Conservation (phyloP, 2,888 invertebrate genomes). For the Drosophila nr. fundita region DNA sequence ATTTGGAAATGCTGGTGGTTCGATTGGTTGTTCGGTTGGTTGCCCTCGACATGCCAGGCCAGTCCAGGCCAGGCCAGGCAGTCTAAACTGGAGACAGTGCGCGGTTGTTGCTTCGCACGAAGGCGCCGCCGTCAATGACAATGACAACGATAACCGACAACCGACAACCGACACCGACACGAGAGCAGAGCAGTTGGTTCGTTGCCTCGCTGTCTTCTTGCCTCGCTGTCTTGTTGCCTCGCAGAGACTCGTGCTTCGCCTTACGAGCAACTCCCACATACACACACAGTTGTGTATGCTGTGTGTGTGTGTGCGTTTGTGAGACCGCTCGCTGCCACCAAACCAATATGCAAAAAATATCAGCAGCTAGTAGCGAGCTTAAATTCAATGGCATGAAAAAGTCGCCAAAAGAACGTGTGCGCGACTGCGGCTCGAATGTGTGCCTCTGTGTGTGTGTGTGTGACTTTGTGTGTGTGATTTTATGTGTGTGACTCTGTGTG, state of each 20-base stretch:
- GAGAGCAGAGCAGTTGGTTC: conserved; percentile 39
- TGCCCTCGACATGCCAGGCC: conserved; percentile 9
- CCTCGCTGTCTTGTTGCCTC: conserved; percentile 30
- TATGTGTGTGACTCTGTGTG: conserved; percentile 21
- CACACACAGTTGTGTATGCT: conserved; percentile 23
- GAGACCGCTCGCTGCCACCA: conserved; percentile 27
- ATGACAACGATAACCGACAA: conserved; percentile 24
- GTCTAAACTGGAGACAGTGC: conserved; percentile 43
- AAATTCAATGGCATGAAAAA: conserved; percentile 71
- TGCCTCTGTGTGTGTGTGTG: conserved; percentile 17
- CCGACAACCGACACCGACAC: conserved; percentile 32
- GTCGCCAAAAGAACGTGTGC: conserved; percentile 54
- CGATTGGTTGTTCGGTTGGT: conserved; percentile 17
- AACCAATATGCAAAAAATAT: conserved; percentile 75
- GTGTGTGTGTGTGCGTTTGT: conserved; percentile 9
- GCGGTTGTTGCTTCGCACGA: conserved; percentile 75
- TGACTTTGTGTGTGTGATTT: conserved; percentile 5
- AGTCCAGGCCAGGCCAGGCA: conserved; percentile 3
- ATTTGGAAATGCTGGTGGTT: conserved; percentile 61
- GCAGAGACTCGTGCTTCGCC: conserved; percentile 37
- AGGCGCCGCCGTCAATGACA: conserved; percentile 52
- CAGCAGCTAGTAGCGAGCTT: conserved; percentile 55
- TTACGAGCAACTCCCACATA: conserved; percentile 71
- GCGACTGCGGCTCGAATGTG: conserved; percentile 9
- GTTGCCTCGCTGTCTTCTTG: conserved; percentile 27